Evolutionary conservation across 2,113 vertebrate genomes (phyloP), one percentile per base, ranked within the genome.

Genomic region (Pluvianellus socialis): DNA sequence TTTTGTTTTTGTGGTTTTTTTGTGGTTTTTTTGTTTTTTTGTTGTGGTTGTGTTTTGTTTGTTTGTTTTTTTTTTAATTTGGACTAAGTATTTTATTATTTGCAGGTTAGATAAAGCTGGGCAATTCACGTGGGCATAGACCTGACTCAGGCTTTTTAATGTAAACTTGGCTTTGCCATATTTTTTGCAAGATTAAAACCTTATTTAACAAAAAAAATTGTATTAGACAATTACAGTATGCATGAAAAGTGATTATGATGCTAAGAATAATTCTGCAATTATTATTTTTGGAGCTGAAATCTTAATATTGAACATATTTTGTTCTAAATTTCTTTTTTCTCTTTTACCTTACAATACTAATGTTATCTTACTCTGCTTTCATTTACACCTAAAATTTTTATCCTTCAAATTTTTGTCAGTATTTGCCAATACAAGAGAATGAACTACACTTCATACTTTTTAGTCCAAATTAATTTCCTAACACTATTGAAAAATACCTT

Each of bases 401-500:
- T 53, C 30, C 27, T 88, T 85, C 14, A 52, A 10, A 8, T 47
- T 90, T 89, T 88, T 62, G 3, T 45, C 40, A 58, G 17, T 79
- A 44, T 82, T 90, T 93, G 26, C 45, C 47, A 88, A 20, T 50
- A 18, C 4, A 80, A 32, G 32, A 42, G 26, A 71, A 55, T 70
- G 32, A 86, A 50, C 23, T 82, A 14, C 8, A 67, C 10, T 62
- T 80, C 30, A 53, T 68, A 38, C 21, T 30, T 93, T 79, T 74
- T 58, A 80, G 32, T 79, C 42, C 38, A 91, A 83, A 84, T 74
- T 90, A 62, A 62, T 92, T 95, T 96, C 32, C 52, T 90, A 52
- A 59, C 63, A 35, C 47, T 73, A 45, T 83, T 86, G 84, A 58
- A 93, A 96, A 90, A 80, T 66, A 63, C 15, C 26, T 88, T 90